phyloP scores from a whole-genome alignment of 2,113 vertebrate genomes.

The Pongo abelii region DNA sequence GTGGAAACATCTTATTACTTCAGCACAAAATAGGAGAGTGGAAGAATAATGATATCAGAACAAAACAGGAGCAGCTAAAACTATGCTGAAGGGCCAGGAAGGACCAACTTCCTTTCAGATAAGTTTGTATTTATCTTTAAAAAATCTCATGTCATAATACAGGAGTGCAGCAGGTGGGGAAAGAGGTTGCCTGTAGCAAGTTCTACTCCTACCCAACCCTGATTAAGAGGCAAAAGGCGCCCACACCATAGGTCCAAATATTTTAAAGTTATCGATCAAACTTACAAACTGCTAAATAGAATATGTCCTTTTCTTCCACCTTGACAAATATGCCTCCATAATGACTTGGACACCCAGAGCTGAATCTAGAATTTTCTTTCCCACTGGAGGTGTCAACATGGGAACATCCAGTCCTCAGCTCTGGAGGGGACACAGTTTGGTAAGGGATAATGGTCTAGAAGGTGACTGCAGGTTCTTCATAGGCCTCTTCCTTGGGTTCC shows the following conservation, averaged over 20 bases:
- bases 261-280: background rate
- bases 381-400: background rate
- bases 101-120: too few relatives aligned
- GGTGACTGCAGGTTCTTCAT: background rate
- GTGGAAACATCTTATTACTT: background rate
- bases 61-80: background rate
- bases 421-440: too few relatives aligned
- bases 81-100: background rate
- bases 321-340: background rate
- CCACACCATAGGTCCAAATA: background rate
- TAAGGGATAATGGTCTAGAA: background rate
- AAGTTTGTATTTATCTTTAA: background rate
- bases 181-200: too few relatives aligned
- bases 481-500: background rate
- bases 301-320: background rate
- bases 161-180: too few relatives aligned
- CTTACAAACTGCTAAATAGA: background rate
- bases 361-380: background rate
- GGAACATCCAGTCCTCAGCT: background rate
- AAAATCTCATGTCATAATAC: too few relatives aligned
- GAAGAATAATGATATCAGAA: background rate
- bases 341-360: background rate
- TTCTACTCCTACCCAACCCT: background rate
- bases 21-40: background rate
- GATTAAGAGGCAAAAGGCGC: background rate